Evolutionary conservation across 1,140 invertebrate species (phyloP), one percentile per base, ranked within the genome.

Genomic region (Drosophila sp.): DNA sequence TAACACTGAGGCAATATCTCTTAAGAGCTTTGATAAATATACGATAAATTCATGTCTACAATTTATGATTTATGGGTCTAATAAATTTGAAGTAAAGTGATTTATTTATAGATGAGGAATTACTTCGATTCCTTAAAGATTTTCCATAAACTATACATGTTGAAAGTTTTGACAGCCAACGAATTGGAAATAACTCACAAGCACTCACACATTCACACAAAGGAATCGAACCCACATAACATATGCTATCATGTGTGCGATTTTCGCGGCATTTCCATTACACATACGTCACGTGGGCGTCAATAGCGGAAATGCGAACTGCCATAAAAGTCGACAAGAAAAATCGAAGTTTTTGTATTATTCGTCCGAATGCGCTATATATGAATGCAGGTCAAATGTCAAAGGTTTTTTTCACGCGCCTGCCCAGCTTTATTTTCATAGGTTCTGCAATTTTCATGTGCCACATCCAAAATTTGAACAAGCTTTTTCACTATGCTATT

Each of bases 231-330:
- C 32, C 4, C 21, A 14, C 4, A 13, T 41, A 9, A 14, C 4
- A 13, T 41, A 9, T 18, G 13, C 9, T 9, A 11, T n/a, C 50
- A 50, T 53, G 50, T 62, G 38, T 61, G 45, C 11, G 38, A 36
- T 48, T 59, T 18, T 59, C 18, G 58, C 59, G 59, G 59, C 36
- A 67, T 78, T 78, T 86, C 69, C 83, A 89, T 89, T 87, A 78
- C 78, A 54, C 78, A 87, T 78, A 82, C 81, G 82, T 78, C 78
- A 72, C 57, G 67, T 67, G 63, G 48, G n/a, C 41, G 34, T 64
- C 51, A 54, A n/a, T n/a, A 2, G 13, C 36, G 48, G 45, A 70
- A 76, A 71, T 46, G 57, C 61, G 36, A 53, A 21, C 56, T 61
- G 70, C 61, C 70, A 73, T 61, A 58, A 58, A 69, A 66, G 13